Base-by-base conservation (phyloP, 2,797 vertebrate species). In the Stomatorhinus walkeri region DNA sequence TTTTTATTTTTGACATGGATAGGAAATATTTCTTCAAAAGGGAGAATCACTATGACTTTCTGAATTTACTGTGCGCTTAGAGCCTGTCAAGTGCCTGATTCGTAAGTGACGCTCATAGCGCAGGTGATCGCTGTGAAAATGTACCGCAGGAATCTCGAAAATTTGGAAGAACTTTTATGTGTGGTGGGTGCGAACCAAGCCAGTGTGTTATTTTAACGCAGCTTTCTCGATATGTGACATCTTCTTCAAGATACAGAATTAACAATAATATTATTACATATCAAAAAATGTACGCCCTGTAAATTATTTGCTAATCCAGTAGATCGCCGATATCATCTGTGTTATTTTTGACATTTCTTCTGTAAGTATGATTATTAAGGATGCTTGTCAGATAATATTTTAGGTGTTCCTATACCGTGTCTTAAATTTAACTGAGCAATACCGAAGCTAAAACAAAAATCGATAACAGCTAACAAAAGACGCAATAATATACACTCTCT, bases 321-420 rank as follows among this genome's bases (percentile, higher is more conserved):
- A 24, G 28, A 72, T 36, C 24, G 12, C 14, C 12, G 64, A 72
- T 72, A 72, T 72, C 12, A 36, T 36, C 28, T 32, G 4, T 72
- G 16, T 72, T 72, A 72, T 72, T 28, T 49, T 84, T 28, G 36
- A 19, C 87, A 76, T 76, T 64, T 46, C 79, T 24, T 28, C 8
- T 88, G 56, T 72, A 40, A 68, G 32, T 24, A 36, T 72, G 64
- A 36, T 72, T 36, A 68, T 36, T 72, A 72, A 72, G 64, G 64
- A 72, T 36, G 64, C 64, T 72, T 72, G 64, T 72, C 64, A 72
- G 28, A 72, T 72, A 72, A 72, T 72, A 72, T 72, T 72, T 32
- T 36, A 72, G 64, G 28, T 72, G 16, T 72, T 72, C 12, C 10
- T 72, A 36, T 72, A 32, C 12, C 28, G 28, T 72, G 12, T 72